Conservation (phyloP, 2,888 invertebrate genomes). For the Tinea semifulvella region DNA sequence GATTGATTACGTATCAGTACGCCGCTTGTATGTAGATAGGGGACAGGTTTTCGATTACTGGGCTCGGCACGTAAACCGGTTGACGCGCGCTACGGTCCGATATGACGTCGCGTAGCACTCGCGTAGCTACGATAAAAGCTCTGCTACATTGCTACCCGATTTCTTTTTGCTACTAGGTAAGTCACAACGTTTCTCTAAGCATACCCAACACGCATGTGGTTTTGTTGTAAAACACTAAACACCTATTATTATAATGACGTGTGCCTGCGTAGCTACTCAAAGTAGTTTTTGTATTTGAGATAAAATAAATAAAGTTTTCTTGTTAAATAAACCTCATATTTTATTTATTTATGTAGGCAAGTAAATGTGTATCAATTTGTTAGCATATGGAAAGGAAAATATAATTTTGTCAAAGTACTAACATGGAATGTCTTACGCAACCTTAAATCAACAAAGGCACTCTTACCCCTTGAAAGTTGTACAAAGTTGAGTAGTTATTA, state of each 20-base stretch:
- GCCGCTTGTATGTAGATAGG: slow-evolving; percentile 9
- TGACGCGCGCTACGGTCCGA: slow-evolving; percentile 17
- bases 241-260: no score
- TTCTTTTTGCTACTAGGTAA: no score
- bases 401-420: background rate
- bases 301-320: no score
- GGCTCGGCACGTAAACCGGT: slow-evolving; percentile 12
- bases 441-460: slow-evolving; percentile 10
- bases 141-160: no score
- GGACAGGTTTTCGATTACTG: slow-evolving; percentile 12
- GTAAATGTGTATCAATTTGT: background rate
- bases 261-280: no score
- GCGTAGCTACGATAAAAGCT: slow-evolving; percentile 9
- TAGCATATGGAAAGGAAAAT: slow-evolving; percentile 4
- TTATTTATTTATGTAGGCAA: no score
- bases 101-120: slow-evolving; percentile 18
- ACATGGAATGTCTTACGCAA: slow-evolving; percentile 6
- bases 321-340: no score
- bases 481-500: slow-evolving; percentile 4
- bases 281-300: no score
- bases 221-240: no score
- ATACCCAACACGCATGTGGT: no score
- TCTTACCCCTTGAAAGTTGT: slow-evolving; percentile 10
- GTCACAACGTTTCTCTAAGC: no score
- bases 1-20: slow-evolving; percentile 13